Conservation (phyloP, 2,797 vertebrate species). For the Lutjanus campechanus region DNA sequence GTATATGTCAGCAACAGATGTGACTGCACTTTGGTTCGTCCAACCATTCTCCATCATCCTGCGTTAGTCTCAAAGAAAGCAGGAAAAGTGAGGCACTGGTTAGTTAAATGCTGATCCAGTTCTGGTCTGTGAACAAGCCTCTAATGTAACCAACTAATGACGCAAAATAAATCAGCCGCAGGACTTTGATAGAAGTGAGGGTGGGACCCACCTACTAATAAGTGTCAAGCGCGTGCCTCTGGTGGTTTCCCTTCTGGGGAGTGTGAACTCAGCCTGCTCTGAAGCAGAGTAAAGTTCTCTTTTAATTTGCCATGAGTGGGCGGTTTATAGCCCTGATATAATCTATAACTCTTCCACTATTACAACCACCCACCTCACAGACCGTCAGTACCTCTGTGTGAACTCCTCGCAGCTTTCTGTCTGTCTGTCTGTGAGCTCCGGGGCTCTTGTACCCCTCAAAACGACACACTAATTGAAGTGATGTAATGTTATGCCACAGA, state of each 20-base stretch:
- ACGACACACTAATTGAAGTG: constrained; percentile 75
- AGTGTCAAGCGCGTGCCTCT: constrained; percentile 62
- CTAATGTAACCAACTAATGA: constrained; percentile 54
- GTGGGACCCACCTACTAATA: constrained; percentile 69
- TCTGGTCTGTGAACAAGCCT: constrained; percentile 56
- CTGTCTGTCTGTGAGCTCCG: constrained; percentile 38
- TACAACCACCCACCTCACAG: constrained; percentile 72
- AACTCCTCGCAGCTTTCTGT: constrained; percentile 45
- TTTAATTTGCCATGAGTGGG: constrained; percentile 80
- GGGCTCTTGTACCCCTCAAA: constrained; percentile 60
- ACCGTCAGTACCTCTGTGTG: constrained; percentile 56
- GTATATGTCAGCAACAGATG: not conserved
- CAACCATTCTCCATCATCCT: constrained; percentile 6
- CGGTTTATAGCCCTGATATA: constrained; percentile 78
- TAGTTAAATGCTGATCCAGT: constrained; percentile 28
- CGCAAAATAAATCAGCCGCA: constrained; percentile 71
- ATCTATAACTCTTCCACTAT: constrained; percentile 75
- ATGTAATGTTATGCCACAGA: constrained; percentile 80
- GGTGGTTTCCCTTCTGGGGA: constrained; percentile 74
- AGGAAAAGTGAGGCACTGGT: constrained; percentile 8
- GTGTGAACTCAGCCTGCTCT: constrained; percentile 72
- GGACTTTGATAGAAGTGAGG: constrained; percentile 73
- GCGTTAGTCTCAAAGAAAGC: constrained; percentile 26
- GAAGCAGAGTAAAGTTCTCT: constrained; percentile 72
- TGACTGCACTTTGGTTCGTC: constrained; percentile 1